Evolutionary conservation across 2,113 vertebrate genomes (phyloP).

Genomic region (Thalassarche chlororhynchos): DNA sequence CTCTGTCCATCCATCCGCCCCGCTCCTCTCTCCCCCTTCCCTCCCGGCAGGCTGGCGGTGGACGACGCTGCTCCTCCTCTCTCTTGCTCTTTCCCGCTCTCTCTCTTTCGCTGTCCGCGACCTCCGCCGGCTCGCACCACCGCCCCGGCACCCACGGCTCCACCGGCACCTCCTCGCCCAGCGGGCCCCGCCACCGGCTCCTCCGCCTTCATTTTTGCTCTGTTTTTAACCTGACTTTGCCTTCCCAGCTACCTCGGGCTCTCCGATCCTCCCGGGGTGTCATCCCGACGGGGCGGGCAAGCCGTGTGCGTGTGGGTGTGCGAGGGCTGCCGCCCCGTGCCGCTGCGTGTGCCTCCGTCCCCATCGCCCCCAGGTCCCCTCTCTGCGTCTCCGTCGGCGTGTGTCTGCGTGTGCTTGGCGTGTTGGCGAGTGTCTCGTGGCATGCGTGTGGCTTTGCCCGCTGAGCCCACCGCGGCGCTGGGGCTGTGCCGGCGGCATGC

Average conservation of each 20-base stretch:
- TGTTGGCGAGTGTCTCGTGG: not conserved
- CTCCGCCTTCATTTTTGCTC: not conserved
- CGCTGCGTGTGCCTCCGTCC: not conserved
- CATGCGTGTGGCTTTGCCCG: conserved; percentile 15
- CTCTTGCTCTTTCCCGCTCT: conserved; percentile 18
- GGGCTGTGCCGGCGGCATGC: not conserved
- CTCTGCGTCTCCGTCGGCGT: not conserved
- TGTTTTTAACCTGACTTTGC: conserved; percentile 74
- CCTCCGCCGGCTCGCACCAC: conserved; percentile 1
- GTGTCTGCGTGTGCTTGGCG: not conserved
- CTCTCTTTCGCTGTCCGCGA: conserved; percentile 15
- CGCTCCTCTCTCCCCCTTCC: conserved; percentile 16
- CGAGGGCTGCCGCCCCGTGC: not conserved
- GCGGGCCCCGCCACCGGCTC: conserved; percentile 26
- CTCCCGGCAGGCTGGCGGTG: conserved; percentile 30
- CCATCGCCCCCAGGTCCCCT: not conserved
- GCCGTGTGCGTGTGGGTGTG: not conserved
- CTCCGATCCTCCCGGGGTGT: not conserved
- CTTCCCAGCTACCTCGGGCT: conserved; percentile 70
- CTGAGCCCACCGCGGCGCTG: not conserved
- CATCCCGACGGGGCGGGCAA: not conserved
- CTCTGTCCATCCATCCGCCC: not conserved
- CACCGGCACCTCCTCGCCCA: not conserved
- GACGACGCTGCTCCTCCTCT: conserved; percentile 19
- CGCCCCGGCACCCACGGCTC: conserved; percentile 61